Percentiles rank a stretch among this genome's conserved stretches.
Conservation (phyloP, 2,113 vertebrate species). For the Lampris incognitus region DNA sequence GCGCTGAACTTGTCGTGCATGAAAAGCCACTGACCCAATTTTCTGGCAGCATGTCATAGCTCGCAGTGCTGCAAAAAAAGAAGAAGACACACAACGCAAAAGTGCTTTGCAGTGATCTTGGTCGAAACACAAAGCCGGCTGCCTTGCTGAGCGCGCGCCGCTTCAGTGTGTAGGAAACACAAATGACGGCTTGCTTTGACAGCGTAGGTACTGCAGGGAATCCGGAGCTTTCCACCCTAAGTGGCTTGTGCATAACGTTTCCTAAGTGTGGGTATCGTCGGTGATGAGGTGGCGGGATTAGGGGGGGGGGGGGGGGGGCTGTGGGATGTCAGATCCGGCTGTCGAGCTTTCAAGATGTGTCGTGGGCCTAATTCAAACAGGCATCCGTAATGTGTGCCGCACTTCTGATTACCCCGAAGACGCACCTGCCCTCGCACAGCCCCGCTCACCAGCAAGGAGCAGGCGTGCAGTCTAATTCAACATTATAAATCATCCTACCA, state of each 20-base stretch:
- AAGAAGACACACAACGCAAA: conserved; percentile 6
- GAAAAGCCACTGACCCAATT: conserved; percentile 63
- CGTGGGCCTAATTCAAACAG: not conserved
- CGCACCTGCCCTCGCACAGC: too few species aligned
- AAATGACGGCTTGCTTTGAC: conserved; percentile 13
- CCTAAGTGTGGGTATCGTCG: conserved; percentile 2
- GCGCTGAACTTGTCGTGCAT: conserved; percentile 22
- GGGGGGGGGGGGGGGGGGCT: not conserved
- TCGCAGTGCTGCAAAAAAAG: not conserved
- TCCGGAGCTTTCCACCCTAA: not conserved
- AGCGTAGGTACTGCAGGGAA: conserved; percentile 14
- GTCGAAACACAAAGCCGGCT: conserved; percentile 38
- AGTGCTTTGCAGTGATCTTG: conserved; percentile 19
- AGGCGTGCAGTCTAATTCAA: too few species aligned
- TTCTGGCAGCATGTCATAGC: conserved; percentile 26
- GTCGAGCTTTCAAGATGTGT: not conserved
- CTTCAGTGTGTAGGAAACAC: conserved; percentile 13
- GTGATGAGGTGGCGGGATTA: not conserved
- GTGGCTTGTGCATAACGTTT: not conserved
- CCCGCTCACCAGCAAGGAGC: too few species aligned
- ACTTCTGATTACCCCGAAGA: too few species aligned
- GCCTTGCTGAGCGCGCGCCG: not conserved
- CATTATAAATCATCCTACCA: too few species aligned
- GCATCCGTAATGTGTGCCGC: too few species aligned
- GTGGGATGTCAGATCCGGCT: not conserved